Evolutionary conservation across 2,113 vertebrate species (phyloP), one percentile per base, ranked within the genome.

Genomic region (Rhinolophus ferrumequinum): DNA sequence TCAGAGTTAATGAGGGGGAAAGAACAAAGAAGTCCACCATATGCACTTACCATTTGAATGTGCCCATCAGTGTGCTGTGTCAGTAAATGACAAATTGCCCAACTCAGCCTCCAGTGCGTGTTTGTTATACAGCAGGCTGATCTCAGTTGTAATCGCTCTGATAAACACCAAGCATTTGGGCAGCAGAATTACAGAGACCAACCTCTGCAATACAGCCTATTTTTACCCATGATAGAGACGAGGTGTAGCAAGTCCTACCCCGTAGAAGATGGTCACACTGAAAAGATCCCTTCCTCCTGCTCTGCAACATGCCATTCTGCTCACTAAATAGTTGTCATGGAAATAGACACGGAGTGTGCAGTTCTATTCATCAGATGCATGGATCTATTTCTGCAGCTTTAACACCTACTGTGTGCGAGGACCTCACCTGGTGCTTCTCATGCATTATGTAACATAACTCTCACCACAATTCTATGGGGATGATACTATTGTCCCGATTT

Each of bases 21-120:
- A 96, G 97, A 98, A 97, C 87, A 93, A 97, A 97, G 77, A 97
- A 94, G 80, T 85, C 94, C 92, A 86, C 89, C 96, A 88, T 91
- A 96, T 50, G 94, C 97, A 96, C 95, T 97, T 93, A 88, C 86
- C 93, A 97, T 97, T 96, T 98, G 92, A 97, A 97, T 95, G 86
- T 92, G 84, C 95, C 94, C 82, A 97, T 97, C 94, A 92, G 94
- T 96, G 92, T 13, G 73, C 92, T 96, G 95, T 76, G 82, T 75
- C 69, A 82, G 97, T 86, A 98, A 97, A 96, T 98, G 94, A 94
- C 70, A 86, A 94, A 83, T 69, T 85, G 92, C 54, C 92, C 93
- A 21, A 30, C 73, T 47, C 33, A 30, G 50, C 10, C 85, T 96
- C 77, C 38, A 35, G 44, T 3, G 58, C 30, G 92, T 88, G 88